Base-by-base conservation (phyloP, 2,888 invertebrate genomes). In the Carterocephalus palaemon region DNA sequence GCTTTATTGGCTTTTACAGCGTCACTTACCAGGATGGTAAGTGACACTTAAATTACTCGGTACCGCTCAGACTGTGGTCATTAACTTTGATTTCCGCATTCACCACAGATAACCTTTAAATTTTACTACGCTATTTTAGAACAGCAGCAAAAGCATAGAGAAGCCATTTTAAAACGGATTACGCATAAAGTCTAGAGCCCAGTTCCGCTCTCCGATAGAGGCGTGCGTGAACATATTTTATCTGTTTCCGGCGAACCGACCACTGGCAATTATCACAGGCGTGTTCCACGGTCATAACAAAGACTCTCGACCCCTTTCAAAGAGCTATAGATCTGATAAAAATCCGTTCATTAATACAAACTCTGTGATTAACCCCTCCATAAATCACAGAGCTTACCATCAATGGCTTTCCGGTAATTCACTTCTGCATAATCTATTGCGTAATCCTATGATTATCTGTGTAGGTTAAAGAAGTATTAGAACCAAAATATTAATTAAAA, bases 181-280 rank as follows among this genome's bases (percentile, higher is more conserved):
- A 60, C 62, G 59, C 61, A 64, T 58, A 56, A 61, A 68, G 60
- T 56, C 64, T 71, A 71, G 74, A 76, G 69, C 46, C 47, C 46
- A 50, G 63, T 64, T 66, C 65, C 68, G 65, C 52, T 57, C 55
- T 61, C 56, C 67, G 69, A 75, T 75, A 70, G 70, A 70, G 72
- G 69, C 70, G 78, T 86, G 85, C 84, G 85, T 84, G 82, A 76
- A 81, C 72, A 80, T 82, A 84, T 82, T 82, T 81, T 77, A 80
- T 80, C 82, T 70, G 62, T 68, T 72, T 80, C 82, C 80, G 71
- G 62, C 56, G 60, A 56, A 57, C 56, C 52, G 62, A 64, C 75
- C 67, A 62, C 60, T 57, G 59, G 75, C 72, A 81, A 81, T 84
- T 84, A 84, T 79, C 72, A 64, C 54, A 65, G 63, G 73, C 82